phyloP scores from a whole-genome alignment of 2,888 invertebrate species.

The Taphrorychus bicolor region DNA sequence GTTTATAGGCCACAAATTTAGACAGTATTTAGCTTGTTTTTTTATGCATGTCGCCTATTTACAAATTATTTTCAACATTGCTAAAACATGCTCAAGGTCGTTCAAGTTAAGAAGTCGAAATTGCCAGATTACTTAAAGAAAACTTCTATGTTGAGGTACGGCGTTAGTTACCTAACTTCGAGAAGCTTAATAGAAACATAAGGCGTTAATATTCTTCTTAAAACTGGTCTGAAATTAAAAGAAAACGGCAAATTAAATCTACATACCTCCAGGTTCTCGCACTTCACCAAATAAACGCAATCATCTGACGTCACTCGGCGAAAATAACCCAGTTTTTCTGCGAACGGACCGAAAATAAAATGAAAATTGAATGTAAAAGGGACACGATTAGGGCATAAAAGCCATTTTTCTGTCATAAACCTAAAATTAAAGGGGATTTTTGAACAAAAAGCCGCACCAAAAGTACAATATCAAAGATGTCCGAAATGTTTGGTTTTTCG shows the following conservation, averaged over 20 bases:
- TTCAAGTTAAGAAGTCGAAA: conserved; percentile 44
- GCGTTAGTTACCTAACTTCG: conserved; percentile 45
- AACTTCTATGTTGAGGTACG: conserved; percentile 40
- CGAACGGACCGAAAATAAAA: conserved; percentile 43
- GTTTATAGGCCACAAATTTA: background rate
- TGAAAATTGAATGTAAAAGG: conserved; percentile 47
- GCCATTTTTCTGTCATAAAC: conserved; percentile 55
- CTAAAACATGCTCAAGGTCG: conserved; percentile 53
- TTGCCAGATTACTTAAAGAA: conserved; percentile 45
- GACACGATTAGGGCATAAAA: background rate
- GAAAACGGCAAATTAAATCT: conserved; percentile 36
- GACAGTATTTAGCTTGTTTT: background rate
- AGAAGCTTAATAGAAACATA: background rate
- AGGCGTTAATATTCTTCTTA: conserved; percentile 10
- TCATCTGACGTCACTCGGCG: conserved; percentile 60
- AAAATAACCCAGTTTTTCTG: conserved; percentile 52
- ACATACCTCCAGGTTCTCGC: conserved; percentile 55
- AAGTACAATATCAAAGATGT: conserved; percentile 57
- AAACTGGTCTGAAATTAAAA: conserved; percentile 4
- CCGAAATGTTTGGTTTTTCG: conserved; percentile 54
- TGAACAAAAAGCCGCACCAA: conserved; percentile 46
- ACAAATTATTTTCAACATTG: conserved; percentile 14
- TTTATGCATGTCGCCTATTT: conserved; percentile 6
- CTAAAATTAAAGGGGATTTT: conserved; percentile 49
- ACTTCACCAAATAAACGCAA: conserved; percentile 56